phyloP scores from a whole-genome alignment of 2,797 vertebrate genomes.

The Molossus molossus region DNA sequence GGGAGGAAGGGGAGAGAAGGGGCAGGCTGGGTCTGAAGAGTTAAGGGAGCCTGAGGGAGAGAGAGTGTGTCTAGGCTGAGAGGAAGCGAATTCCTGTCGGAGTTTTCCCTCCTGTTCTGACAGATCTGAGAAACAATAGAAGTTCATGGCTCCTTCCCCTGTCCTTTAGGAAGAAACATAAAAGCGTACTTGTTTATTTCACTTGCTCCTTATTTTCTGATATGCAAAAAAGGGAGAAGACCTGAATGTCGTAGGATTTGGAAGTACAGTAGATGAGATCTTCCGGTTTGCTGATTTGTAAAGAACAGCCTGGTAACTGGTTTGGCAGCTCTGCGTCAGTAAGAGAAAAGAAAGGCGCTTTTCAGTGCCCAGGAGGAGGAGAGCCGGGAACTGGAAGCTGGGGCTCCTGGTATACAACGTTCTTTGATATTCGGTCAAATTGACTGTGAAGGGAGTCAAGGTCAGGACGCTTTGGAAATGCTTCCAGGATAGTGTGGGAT shows the following conservation, averaged over 20 bases:
- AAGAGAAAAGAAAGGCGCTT: slow-evolving; percentile 85
- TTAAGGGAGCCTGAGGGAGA: not conserved
- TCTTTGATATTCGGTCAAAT: slow-evolving; percentile 83
- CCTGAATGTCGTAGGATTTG: slow-evolving; percentile 63
- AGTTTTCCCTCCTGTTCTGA: slow-evolving; percentile 10
- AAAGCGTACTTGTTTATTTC: slow-evolving; percentile 77
- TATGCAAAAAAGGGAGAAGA: slow-evolving; percentile 48
- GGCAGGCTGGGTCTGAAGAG: not conserved
- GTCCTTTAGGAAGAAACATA: slow-evolving; percentile 80
- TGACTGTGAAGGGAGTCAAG: slow-evolving; percentile 80
- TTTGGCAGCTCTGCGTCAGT: slow-evolving; percentile 79
- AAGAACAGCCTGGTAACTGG: slow-evolving; percentile 72
- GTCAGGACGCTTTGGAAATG: slow-evolving; percentile 83
- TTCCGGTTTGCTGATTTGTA: slow-evolving; percentile 86
- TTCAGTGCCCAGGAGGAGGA: slow-evolving; percentile 82
- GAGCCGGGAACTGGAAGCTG: slow-evolving; percentile 82
- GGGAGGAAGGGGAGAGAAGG: not conserved
- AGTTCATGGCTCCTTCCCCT: slow-evolving; percentile 65
- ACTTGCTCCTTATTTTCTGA: slow-evolving; percentile 78
- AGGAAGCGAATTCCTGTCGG: not conserved
- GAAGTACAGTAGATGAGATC: slow-evolving; percentile 79
- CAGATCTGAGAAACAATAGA: slow-evolving; percentile 69
- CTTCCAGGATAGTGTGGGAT: slow-evolving; percentile 59
- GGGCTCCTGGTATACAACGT: slow-evolving; percentile 76
- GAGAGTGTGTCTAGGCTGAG: not conserved